Base-by-base conservation (phyloP, 2,113 vertebrate genomes). In the Arizona elegans region DNA sequence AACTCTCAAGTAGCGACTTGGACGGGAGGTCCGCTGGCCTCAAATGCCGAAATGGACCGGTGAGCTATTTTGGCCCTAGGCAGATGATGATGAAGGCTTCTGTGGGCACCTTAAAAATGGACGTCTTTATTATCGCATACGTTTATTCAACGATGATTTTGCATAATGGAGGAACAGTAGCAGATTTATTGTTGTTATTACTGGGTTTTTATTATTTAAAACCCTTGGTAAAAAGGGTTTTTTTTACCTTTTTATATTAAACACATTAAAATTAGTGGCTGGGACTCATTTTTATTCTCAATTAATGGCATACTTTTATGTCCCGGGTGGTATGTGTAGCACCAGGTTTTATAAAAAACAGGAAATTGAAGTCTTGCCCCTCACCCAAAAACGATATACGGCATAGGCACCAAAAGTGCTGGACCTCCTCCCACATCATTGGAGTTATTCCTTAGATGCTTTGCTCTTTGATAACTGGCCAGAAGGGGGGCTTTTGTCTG, bases 31-130 rank as follows among this genome's bases (percentile, higher is more conserved):
- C 2, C 12, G 12, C 2, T 81, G 75, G 75, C 3, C 38, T 55
- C 1, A n/a, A 17, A 5, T 24, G 58, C 47, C 0, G 88, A 52
- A 1, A 95, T 95, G 95, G 94, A 96, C 0, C 93, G 94, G 96
- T 96, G 86, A 56, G 96, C 1, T 5, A 6, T 1, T 53, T 55
- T 29, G 54, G 3, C 1, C 3, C 1, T 81, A 81, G 17, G 33
- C 33, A 33, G 24, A 62, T 13, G 12, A 62, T 13, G 12, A 70
- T 5, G 62, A n/a, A n/a, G 26, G 26, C 11, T n/a, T 70, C 29
- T n/a, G 62, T 70, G 62, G 29, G 29, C 2, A 29, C 62, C 62
- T 70, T 70, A 15, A n/a, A n/a, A 70, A 29, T 70, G 62, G 62
- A n/a, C 4, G 29, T 70, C 12, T 70, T n/a, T 70, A 70, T 70